These are phyloP conservation scores for Pseudochirops cupreus DNA, from an alignment of 2,797 vertebrate genomes.

Conservation along the genomic window DNA sequence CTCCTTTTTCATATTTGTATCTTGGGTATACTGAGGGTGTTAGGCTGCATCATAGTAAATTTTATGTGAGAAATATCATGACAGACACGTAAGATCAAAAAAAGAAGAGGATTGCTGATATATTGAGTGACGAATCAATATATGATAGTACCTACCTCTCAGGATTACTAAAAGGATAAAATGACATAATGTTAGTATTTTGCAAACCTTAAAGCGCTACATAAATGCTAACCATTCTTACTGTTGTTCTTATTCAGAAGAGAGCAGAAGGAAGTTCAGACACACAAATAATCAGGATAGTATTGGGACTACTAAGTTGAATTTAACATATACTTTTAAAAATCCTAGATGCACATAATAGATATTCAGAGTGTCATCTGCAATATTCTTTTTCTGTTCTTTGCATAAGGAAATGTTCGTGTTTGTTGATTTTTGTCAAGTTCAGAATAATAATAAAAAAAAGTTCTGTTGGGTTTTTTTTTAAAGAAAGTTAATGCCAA, in stretches of 20 bases:
- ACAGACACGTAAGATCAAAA: not conserved
- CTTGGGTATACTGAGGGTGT: not conserved
- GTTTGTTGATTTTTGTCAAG: not conserved
- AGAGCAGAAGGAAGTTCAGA: not conserved
- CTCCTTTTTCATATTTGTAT: not conserved
- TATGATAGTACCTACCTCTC: not conserved
- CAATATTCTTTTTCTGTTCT: not conserved
- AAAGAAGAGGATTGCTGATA: not conserved
- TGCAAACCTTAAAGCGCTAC: not conserved
- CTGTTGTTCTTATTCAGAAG: not conserved
- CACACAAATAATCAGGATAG: not conserved
- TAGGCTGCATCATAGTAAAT: not conserved
- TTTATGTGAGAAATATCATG: not conserved
- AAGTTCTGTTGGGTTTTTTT: not conserved
- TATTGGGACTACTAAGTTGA: not conserved
- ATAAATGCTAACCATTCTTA: not conserved
- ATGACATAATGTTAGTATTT: not conserved
- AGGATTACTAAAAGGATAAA: not conserved
- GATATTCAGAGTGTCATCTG: not conserved
- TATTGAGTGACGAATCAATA: not conserved
- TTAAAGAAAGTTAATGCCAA: not conserved
- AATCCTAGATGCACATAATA: not conserved
- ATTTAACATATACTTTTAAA: not conserved
- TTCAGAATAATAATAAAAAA: not conserved
- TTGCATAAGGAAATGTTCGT: not conserved